phyloP scores from a whole-genome alignment of 1,140 invertebrate genomes.

The Eriocheir sinensis region DNA sequence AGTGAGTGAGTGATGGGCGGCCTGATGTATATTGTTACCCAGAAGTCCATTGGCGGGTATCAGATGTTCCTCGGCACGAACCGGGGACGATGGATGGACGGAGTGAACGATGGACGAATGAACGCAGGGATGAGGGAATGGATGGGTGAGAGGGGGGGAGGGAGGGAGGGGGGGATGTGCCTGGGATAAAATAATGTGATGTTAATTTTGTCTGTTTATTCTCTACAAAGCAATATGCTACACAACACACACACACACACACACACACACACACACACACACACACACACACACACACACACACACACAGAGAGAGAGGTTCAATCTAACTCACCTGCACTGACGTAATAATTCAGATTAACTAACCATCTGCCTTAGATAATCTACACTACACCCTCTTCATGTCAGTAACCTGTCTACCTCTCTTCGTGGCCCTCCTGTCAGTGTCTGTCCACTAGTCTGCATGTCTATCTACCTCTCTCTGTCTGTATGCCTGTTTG shows the following conservation, averaged over 20 bases:
- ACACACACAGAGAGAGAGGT: neutral
- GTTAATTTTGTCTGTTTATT: too few relatives aligned
- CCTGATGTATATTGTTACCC: neutral
- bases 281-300: slow-evolving; percentile 22
- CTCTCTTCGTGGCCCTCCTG: too few relatives aligned
- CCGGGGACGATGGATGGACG: neutral
- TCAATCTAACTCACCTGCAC: neutral
- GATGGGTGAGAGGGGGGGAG: neutral
- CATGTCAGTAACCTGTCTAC: neutral
- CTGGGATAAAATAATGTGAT: too few relatives aligned
- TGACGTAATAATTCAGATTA: neutral
- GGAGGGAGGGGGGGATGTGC: too few relatives aligned
- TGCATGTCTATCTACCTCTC: too few relatives aligned
- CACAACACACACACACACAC: too few relatives aligned
- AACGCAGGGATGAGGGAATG: too few relatives aligned
- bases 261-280: slow-evolving; percentile 2
- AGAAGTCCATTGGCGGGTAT: neutral
- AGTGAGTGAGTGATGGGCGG: neutral
- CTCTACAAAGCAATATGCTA: too few relatives aligned
- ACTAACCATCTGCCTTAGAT: neutral
- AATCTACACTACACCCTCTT: neutral
- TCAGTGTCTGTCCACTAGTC: neutral
- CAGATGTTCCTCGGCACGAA: neutral
- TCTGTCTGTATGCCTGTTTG: too few relatives aligned
- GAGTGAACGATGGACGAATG: neutral